These are phyloP conservation scores for Periophthalmus magnuspinnatus DNA, from an alignment of 2,797 vertebrate species.

Conservation along the genomic window DNA sequence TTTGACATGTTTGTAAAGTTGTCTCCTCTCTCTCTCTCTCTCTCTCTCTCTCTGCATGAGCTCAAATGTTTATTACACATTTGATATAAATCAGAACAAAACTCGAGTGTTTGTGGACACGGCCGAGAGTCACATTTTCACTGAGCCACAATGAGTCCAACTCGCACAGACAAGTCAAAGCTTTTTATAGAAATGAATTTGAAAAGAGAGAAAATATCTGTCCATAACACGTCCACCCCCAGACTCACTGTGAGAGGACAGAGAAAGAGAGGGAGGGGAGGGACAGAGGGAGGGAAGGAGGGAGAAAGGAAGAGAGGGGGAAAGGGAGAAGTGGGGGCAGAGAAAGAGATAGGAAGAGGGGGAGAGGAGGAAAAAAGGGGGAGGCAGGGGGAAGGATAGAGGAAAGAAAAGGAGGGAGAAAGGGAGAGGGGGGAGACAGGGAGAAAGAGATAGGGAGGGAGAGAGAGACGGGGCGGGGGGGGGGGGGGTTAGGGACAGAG, in stretches of 20 bases:
- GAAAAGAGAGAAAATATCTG: neutral
- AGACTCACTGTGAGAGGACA: slow-evolving; percentile 3
- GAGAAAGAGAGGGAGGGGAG: neutral
- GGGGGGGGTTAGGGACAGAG: neutral
- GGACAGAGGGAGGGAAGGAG: neutral
- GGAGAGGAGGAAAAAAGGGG: too few species aligned
- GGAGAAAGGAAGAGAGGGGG: neutral
- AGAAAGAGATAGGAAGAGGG: too few species aligned
- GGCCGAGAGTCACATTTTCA: too few species aligned
- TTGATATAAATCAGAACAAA: too few species aligned
- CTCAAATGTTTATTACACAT: too few species aligned
- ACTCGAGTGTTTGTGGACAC: too few species aligned
- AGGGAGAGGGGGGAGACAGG: neutral
- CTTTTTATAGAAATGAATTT: slow-evolving; percentile 19
- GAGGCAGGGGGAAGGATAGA: neutral
- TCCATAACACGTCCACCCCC: slow-evolving; percentile 45
- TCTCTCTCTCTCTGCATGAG: too few species aligned
- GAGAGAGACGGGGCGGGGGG: slow-evolving; percentile 1
- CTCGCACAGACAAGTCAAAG: neutral
- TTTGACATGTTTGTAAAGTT: too few species aligned
- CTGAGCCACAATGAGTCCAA: too few species aligned
- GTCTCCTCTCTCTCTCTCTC: too few species aligned
- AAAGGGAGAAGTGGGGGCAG: neutral
- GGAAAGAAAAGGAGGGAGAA: too few species aligned
- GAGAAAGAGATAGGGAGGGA: neutral